Conservation (phyloP, 2,113 vertebrate genomes). For the human region DNA sequence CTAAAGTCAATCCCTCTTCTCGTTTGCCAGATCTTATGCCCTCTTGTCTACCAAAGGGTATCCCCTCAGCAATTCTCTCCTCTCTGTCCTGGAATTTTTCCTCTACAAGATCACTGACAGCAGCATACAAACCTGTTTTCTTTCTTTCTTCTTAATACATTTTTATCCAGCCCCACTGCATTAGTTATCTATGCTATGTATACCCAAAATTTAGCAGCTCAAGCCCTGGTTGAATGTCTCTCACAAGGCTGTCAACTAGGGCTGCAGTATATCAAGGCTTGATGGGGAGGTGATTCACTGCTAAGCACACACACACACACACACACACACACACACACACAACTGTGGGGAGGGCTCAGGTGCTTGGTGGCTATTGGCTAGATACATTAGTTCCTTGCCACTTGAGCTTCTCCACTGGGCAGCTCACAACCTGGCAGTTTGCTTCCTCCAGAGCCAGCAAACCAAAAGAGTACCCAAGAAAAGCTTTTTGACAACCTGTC, state of each 20-base stretch:
- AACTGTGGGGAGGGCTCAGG: not conserved
- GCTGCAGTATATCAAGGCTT: not conserved
- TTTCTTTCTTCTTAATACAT: not conserved
- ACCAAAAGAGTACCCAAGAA: not conserved
- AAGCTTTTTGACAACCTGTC: not conserved
- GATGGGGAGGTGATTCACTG: rapidly evolving
- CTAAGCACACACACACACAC: not conserved
- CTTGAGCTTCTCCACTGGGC: not conserved
- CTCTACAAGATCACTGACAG: not conserved
- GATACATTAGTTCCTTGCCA: not conserved
- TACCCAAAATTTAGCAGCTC: not conserved
- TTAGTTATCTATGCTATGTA: not conserved
- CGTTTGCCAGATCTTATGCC: not conserved
- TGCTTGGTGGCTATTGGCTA: not conserved
- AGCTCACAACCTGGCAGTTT: not conserved
- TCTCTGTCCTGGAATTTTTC: not conserved
- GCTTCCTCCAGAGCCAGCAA: not conserved
- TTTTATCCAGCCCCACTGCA: not conserved
- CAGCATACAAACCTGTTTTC: not conserved
- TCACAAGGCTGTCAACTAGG: not conserved
- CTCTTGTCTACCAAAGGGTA: not conserved
- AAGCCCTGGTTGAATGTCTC: not conserved
- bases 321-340: too few relatives aligned
- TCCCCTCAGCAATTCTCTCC: not conserved
- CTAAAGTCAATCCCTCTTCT: not conserved